Percentiles rank a stretch among this genome's conserved stretches.
Conservation (phyloP, 2,888 invertebrate genomes). For the Argyresthia albistria region DNA sequence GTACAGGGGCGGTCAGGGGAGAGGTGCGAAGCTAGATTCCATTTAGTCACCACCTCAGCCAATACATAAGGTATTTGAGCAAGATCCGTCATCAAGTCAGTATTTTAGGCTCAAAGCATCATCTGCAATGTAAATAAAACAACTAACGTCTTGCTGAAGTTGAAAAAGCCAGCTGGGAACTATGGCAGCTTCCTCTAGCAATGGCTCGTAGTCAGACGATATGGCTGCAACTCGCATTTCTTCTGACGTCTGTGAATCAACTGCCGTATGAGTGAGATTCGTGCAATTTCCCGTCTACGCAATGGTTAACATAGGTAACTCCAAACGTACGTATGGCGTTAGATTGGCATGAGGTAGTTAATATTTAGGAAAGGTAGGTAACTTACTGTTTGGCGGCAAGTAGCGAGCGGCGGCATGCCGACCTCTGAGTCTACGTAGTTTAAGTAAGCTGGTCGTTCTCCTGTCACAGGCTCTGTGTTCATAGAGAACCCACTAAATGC, state of each 20-base stretch:
- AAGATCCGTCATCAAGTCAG: too few relatives aligned
- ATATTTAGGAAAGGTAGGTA: too few relatives aligned
- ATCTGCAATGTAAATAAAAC: too few relatives aligned
- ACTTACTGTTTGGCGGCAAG: slow-evolving; percentile 36
- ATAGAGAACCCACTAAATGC: slow-evolving; percentile 56
- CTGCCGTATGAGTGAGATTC: not conserved
- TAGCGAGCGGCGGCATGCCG: slow-evolving; percentile 27
- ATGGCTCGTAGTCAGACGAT: slow-evolving; percentile 45
- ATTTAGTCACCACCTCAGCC: too few relatives aligned
- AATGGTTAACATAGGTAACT: not conserved
- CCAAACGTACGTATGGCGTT: too few relatives aligned
- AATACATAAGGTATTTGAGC: too few relatives aligned
- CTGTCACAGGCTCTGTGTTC: slow-evolving; percentile 27
- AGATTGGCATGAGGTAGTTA: too few relatives aligned
- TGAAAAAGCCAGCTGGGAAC: slow-evolving; percentile 58
- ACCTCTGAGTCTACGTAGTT: slow-evolving; percentile 50
- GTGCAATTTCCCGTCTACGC: not conserved
- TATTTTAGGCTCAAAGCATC: too few relatives aligned
- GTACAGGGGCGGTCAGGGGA: too few relatives aligned
- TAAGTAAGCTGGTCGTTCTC: slow-evolving; percentile 38
- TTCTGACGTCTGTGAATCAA: slow-evolving; percentile 39
- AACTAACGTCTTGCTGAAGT: slow-evolving; percentile 24
- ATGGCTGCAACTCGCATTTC: slow-evolving; percentile 48
- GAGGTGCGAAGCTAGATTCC: too few relatives aligned
- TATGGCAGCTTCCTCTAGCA: slow-evolving; percentile 41